phyloP scores from a whole-genome alignment of 1,140 invertebrate genomes.

The Dysdera silvatica region DNA sequence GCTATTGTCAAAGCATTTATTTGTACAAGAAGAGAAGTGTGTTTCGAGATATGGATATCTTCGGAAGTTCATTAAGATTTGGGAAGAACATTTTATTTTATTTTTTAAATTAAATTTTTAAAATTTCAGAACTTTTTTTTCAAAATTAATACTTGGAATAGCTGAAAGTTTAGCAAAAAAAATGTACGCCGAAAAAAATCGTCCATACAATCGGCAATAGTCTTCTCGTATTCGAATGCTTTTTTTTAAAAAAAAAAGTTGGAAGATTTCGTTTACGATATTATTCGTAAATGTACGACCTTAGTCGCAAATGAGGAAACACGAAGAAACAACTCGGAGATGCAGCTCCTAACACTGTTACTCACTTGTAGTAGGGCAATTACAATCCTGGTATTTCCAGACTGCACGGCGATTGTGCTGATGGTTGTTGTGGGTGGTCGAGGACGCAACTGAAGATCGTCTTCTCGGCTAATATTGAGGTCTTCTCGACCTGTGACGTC shows the following conservation, averaged over 20 bases:
- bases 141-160: too few relatives aligned
- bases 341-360: conserved; percentile 22
- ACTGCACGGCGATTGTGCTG: conserved; percentile 82
- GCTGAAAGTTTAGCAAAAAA: too few relatives aligned
- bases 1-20: too few relatives aligned
- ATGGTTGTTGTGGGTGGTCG: conserved; percentile 64
- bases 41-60: too few relatives aligned
- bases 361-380: conserved; percentile 82
- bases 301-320: neutral
- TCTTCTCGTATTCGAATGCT: neutral
- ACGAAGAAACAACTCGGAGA: neutral
- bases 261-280: neutral
- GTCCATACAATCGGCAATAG: neutral
- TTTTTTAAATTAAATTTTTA: too few relatives aligned
- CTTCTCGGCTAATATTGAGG: neutral
- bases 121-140: too few relatives aligned
- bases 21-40: too few relatives aligned
- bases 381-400: conserved; percentile 73
- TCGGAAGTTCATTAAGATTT: too few relatives aligned
- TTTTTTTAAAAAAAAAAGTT: neutral
- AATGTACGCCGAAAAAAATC: neutral
- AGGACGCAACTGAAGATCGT: neutral
- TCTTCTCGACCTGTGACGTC: conserved; percentile 16
- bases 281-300: neutral
- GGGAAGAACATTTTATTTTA: too few relatives aligned